Evolutionary conservation across 2,113 vertebrate species (phyloP).

Genomic region (Ageneiosus marmoratus): DNA sequence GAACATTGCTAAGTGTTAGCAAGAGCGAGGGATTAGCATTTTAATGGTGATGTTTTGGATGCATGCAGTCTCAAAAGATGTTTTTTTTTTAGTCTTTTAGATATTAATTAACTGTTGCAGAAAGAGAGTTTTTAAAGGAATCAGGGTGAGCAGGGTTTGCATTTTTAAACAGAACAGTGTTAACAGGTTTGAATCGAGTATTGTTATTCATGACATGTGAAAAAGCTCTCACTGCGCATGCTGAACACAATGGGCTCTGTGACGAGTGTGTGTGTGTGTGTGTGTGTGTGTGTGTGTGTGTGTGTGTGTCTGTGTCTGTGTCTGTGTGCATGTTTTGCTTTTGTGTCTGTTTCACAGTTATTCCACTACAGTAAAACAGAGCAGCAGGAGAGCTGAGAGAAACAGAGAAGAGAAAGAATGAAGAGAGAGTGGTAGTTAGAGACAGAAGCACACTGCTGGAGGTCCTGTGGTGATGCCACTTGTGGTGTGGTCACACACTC

Average conservation of each 20-base stretch:
- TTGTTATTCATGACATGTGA: constrained; percentile 26
- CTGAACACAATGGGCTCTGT: constrained; percentile 27
- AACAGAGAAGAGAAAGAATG: constrained; percentile 7
- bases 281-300: constrained; percentile 31
- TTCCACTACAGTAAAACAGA: constrained; percentile 35
- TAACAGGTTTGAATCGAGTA: constrained; percentile 2
- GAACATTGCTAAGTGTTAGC: not conserved
- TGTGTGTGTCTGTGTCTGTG: constrained; percentile 39
- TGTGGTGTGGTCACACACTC: constrained; percentile 20
- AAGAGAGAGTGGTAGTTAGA: constrained; percentile 44
- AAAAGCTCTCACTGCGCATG: constrained; percentile 15
- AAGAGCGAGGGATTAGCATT: not conserved
- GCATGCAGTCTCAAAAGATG: not conserved
- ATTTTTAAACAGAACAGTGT: not conserved
- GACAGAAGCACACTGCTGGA: constrained; percentile 30
- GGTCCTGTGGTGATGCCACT: constrained; percentile 27
- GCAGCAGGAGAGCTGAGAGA: constrained; percentile 36
- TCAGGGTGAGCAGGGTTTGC: not conserved
- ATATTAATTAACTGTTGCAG: not conserved
- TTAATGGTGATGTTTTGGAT: not conserved
- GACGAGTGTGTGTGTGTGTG: constrained; percentile 24
- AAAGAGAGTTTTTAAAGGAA: not conserved
- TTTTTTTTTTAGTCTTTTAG: not conserved
- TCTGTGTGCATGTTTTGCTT: constrained; percentile 38
- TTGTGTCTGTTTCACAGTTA: constrained; percentile 44